These are phyloP conservation scores for Hanleya hanleyi DNA, from an alignment of 2,888 invertebrate species.

Conservation along the genomic window DNA sequence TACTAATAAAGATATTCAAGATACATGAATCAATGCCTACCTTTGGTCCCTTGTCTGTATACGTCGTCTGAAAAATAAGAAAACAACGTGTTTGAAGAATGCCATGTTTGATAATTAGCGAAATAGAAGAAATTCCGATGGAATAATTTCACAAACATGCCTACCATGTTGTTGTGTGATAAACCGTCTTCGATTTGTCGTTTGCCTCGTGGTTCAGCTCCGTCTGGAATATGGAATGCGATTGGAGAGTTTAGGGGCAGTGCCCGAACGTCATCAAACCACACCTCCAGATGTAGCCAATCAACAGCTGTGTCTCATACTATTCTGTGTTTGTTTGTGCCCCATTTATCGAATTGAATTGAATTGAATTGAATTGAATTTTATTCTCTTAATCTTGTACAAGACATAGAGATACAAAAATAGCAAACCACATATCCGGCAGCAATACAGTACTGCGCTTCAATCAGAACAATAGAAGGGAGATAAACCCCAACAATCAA, in stretches of 20 bases:
- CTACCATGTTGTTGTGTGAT: slow-evolving; percentile 3
- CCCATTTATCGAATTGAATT: too few relatives aligned
- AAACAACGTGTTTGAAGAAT: neutral
- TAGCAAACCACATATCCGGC: too few relatives aligned
- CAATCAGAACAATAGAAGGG: too few relatives aligned
- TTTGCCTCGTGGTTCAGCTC: neutral
- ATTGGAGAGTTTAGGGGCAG: slow-evolving; percentile 1
- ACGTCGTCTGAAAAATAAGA: neutral
- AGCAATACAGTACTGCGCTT: too few relatives aligned
- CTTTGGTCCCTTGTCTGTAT: slow-evolving; percentile 7
- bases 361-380: too few relatives aligned
- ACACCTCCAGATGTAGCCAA: neutral
- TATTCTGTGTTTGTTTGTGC: too few relatives aligned
- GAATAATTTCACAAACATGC: neutral
- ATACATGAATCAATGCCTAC: too few relatives aligned
- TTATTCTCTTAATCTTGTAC: too few relatives aligned
- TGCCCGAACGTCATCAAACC: neutral
- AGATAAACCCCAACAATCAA: too few relatives aligned
- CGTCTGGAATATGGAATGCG: neutral
- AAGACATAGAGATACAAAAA: too few relatives aligned
- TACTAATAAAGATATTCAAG: too few relatives aligned
- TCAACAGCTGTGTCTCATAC: neutral
- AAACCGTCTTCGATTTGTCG: too few relatives aligned
- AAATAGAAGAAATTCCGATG: neutral
- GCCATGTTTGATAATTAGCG: neutral